Evolutionary conservation across 1,140 invertebrate species (phyloP), one percentile per base, ranked within the genome.

Genomic region (Hyles euphorbiae): DNA sequence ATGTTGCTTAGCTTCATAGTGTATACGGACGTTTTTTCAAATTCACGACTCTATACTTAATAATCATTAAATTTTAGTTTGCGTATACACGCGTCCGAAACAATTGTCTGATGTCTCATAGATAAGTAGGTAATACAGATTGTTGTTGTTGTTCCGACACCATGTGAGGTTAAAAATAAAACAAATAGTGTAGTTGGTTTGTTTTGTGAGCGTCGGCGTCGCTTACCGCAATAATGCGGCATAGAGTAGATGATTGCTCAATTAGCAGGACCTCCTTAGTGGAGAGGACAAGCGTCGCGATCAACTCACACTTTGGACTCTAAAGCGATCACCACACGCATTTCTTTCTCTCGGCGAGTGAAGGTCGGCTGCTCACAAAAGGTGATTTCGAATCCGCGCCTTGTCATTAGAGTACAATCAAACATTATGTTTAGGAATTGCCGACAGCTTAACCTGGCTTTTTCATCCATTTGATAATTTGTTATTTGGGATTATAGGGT

Each of bases 241-340:
- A 79, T 88, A 85, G 85, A 86, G 78, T 74, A 87, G 83, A 87
- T 83, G 81, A 88, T 88, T 88, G 85, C 83, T 88, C 85, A 87
- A 88, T 88, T 87, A 88, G 77, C 70, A 78, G 78, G 85, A 88
- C 85, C 85, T 88, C 85, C 85, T 88, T 88, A 87, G 85, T 85
- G 74, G 85, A 83, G 70, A 66, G 74, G 72, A 67, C 69, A 73
- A 63, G 55, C 53, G 56, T 63, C 50, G 59, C 45, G 43, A 44
- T 46, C 12, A 34, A 48, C 51, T 48, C 52, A 65, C 46, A 76
- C 63, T 74, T 65, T 70, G 56, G 60, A 72, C 72, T 67, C 64
- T 74, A 77, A 53, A 33, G 55, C 55, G 49, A 53, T 65, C 46
- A 60, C 48, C 54, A 70, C 72, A 74, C 65, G 67, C 45, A 52